Evolutionary conservation across 2,113 vertebrate genomes (phyloP).

Genomic region (Pardalotus punctatus): DNA sequence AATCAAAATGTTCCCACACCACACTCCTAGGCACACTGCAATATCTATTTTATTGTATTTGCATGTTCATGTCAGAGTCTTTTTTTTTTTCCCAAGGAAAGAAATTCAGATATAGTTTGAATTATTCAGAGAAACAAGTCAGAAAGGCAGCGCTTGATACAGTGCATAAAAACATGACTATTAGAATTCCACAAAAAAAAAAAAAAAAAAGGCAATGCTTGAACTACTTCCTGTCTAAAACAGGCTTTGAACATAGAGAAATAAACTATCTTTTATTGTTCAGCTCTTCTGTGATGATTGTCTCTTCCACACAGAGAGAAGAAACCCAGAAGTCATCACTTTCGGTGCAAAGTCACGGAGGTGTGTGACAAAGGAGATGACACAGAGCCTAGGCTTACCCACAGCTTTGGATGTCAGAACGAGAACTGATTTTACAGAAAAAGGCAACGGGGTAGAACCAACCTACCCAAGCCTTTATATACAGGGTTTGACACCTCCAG

Average conservation of each 20-base stretch:
- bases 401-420: background rate
- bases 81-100: background rate
- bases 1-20: background rate
- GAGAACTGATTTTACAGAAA: background rate
- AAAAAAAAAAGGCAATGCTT: background rate
- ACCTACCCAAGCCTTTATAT: background rate
- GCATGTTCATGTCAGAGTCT: background rate
- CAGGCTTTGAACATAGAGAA: background rate
- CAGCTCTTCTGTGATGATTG: background rate
- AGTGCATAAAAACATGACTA: background rate
- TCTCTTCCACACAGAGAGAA: background rate
- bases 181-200: background rate
- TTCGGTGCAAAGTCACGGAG: background rate
- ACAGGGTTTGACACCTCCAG: background rate
- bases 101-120: background rate
- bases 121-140: slow-evolving; percentile 24
- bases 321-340: background rate
- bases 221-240: background rate
- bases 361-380: background rate
- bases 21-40: background rate
- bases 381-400: background rate
- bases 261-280: background rate
- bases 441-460: background rate
- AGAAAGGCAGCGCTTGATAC: background rate
- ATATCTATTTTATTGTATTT: background rate